A percentile compares a stretch with the other conserved stretches of the same genome.
Evolutionary conservation across 2,888 invertebrate species (phyloP).

Genomic region (Matsumyia berberina): DNA sequence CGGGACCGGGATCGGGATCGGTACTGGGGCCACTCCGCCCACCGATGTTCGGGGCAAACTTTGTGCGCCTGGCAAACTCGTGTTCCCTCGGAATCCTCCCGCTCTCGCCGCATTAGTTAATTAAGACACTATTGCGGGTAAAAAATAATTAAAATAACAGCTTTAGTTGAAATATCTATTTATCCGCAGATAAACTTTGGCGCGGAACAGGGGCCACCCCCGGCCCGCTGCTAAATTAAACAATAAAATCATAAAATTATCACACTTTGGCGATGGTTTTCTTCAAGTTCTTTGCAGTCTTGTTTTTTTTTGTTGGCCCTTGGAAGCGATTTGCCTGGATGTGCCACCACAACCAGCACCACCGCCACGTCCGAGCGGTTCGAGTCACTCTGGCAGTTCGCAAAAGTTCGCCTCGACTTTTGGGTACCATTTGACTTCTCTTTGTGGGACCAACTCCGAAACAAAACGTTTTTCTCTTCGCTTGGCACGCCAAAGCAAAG

Average conservation of each 20-base stretch:
- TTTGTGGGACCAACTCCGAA: constrained; percentile 43
- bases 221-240: constrained; percentile 62
- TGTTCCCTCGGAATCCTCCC: constrained; percentile 27
- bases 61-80: constrained; percentile 33
- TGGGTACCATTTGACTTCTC: constrained; percentile 73
- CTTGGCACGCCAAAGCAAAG: background rate
- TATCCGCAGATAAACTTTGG: constrained; percentile 75
- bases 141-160: constrained; percentile 77
- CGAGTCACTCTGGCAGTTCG: constrained; percentile 31
- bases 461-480: constrained; percentile 58
- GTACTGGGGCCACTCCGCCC: background rate
- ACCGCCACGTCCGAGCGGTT: constrained; percentile 31
- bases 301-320: constrained; percentile 26
- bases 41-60: constrained; percentile 15
- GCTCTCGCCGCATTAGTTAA: constrained; percentile 68
- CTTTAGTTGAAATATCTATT: constrained; percentile 76
- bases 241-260: constrained; percentile 77
- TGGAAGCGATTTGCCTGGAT: constrained; percentile 62
- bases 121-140: constrained; percentile 76
- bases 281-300: constrained; percentile 48
- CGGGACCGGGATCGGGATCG: background rate
- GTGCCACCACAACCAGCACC: background rate
- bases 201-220: constrained; percentile 9
- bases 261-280: constrained; percentile 66
- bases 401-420: constrained; percentile 68